These are phyloP conservation scores for Zaprionus lineosus DNA, from an alignment of 2,888 invertebrate genomes.

Conservation along the genomic window DNA sequence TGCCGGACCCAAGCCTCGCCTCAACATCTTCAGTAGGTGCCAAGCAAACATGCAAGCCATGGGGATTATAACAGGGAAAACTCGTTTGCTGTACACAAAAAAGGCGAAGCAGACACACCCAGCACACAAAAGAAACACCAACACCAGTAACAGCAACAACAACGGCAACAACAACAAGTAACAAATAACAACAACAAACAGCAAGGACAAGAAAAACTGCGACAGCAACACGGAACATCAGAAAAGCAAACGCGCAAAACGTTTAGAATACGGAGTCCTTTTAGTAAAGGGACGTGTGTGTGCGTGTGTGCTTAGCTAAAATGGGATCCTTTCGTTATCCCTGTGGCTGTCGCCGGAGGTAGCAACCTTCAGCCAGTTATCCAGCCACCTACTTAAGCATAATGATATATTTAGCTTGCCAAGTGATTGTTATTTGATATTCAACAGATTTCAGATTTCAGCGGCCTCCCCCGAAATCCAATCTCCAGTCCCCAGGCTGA, in stretches of 20 bases:
- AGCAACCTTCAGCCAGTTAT: constrained; percentile 32
- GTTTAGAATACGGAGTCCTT: constrained; percentile 27
- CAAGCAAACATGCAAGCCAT: constrained; percentile 70
- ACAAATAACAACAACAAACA: too few relatives aligned
- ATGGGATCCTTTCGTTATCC: constrained; percentile 50
- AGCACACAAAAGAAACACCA: constrained; percentile 44
- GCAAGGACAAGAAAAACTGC: too few relatives aligned
- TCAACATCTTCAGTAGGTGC: constrained; percentile 51
- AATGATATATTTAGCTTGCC: constrained; percentile 77
- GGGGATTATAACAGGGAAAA: constrained; percentile 62
- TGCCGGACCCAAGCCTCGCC: neutral
- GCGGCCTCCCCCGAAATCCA: too few relatives aligned
- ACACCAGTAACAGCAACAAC: constrained; percentile 21
- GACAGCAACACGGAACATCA: constrained; percentile 35
- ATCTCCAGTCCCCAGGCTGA: too few relatives aligned
- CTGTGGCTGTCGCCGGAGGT: constrained; percentile 21
- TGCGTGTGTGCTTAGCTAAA: constrained; percentile 46
- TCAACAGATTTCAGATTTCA: constrained; percentile 80
- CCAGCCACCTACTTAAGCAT: constrained; percentile 68
- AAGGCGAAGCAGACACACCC: constrained; percentile 58
- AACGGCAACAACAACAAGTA: constrained; percentile 15
- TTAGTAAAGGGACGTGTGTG: constrained; percentile 1
- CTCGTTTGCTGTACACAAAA: constrained; percentile 49
- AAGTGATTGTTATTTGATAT: constrained; percentile 80
- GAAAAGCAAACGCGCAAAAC: constrained; percentile 51